A percentile compares a stretch with the other conserved stretches of the same genome.
phyloP scores from a whole-genome alignment of 2,888 invertebrate genomes.

The Tillus elongatus region DNA sequence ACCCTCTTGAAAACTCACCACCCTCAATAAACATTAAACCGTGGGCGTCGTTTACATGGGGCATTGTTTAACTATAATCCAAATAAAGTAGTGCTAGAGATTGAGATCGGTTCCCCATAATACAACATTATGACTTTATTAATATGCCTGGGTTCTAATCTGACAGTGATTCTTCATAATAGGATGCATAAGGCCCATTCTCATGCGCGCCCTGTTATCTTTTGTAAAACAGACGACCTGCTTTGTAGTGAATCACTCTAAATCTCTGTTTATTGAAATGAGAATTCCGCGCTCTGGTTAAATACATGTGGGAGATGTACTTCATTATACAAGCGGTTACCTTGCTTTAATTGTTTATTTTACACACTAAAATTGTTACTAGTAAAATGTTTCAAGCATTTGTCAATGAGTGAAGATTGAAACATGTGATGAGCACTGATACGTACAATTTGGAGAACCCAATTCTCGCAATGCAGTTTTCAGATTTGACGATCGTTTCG shows the following conservation, averaged over 20 bases:
- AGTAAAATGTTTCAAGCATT: no score
- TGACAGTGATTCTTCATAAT: constrained; percentile 32
- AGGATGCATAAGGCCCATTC: constrained; percentile 36
- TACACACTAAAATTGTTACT: no score
- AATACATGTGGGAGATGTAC: constrained; percentile 4
- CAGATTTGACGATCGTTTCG: no score
- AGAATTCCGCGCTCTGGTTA: constrained; percentile 11
- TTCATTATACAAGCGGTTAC: no score
- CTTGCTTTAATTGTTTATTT: no score
- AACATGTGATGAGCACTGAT: no score
- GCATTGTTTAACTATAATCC: constrained; percentile 31
- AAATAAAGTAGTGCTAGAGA: constrained; percentile 21
- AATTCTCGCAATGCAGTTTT: no score
- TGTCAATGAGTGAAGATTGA: no score
- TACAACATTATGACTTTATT: constrained; percentile 39
- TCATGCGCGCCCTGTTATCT: constrained; percentile 41
- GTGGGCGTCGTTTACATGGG: constrained; percentile 16
- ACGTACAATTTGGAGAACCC: no score
- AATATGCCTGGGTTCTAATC: constrained; percentile 38
- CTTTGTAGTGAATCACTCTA: constrained; percentile 41
- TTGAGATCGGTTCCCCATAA: constrained; percentile 25
- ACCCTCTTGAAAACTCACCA: no score
- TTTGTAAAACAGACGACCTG: constrained; percentile 45
- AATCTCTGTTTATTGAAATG: constrained; percentile 41
- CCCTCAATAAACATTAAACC: constrained; percentile 13